Evolutionary conservation across 2,797 vertebrate genomes (phyloP).

Genomic region (Platalea minor): DNA sequence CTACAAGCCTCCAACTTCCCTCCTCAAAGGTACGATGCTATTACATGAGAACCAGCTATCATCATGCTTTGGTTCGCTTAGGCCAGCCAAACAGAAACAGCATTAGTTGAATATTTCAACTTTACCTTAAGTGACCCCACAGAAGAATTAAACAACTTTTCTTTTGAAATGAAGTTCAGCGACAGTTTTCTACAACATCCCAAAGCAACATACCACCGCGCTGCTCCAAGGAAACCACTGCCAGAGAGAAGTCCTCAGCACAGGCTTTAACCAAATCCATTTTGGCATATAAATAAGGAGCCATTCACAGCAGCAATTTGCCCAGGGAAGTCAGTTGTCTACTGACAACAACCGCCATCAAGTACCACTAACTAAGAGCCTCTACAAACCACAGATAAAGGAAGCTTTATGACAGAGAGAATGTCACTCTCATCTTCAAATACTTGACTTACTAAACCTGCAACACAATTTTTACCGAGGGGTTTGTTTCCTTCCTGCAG

Average conservation of each 20-base stretch:
- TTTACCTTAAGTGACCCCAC: background rate
- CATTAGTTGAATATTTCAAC: background rate
- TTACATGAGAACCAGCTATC: background rate
- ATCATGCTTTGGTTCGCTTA: background rate
- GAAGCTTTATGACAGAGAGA: background rate
- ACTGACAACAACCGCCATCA: background rate
- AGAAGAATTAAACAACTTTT: background rate
- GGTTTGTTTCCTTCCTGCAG: slow-evolving; percentile 28
- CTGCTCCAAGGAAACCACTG: slow-evolving; percentile 21
- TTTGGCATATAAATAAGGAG: slow-evolving; percentile 20
- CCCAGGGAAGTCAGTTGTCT: background rate
- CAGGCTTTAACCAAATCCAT: background rate
- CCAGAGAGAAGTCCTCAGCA: background rate
- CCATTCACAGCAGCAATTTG: background rate
- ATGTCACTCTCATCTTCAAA: background rate
- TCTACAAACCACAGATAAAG: background rate
- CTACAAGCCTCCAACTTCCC: background rate
- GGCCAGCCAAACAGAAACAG: background rate
- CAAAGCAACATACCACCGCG: background rate
- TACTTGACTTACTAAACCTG: background rate
- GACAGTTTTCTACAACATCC: background rate
- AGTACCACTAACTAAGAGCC: background rate
- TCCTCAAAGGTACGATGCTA: background rate
- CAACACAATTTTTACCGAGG: background rate
- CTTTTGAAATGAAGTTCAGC: background rate